A percentile compares a stretch with the other conserved stretches of the same genome.
These are phyloP conservation scores for Fopius arisanus DNA, from an alignment of 1,140 invertebrate species.

Conservation along the genomic window DNA sequence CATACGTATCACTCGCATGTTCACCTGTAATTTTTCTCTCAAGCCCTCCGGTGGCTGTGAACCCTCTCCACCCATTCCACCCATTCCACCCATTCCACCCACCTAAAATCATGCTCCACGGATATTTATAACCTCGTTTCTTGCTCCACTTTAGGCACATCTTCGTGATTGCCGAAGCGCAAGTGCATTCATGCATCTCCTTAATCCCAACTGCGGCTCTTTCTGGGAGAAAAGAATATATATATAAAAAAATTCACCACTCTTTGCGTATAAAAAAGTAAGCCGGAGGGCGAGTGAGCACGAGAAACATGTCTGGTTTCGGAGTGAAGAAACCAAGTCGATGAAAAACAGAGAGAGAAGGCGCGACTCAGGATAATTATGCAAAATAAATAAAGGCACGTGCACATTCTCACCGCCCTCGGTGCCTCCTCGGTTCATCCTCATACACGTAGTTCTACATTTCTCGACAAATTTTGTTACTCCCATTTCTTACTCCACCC, in stretches of 20 bases:
- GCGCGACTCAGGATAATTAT: constrained; percentile 47
- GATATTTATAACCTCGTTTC: constrained; percentile 23
- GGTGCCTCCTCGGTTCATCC: background rate
- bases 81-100: background rate
- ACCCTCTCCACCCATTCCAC: background rate
- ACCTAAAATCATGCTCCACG: constrained; percentile 10
- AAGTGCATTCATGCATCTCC: constrained; percentile 16
- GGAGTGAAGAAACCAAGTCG: background rate
- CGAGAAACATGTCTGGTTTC: constrained; percentile 10
- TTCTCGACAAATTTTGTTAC: constrained; percentile 14
- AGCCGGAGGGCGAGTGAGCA: background rate
- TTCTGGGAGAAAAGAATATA: background rate
- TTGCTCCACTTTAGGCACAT: constrained; percentile 19
- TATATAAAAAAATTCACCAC: background rate
- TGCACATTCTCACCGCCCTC: constrained; percentile 47
- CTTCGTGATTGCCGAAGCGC: constrained; percentile 16
- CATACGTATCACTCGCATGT: constrained; percentile 23
- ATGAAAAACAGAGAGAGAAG: background rate
- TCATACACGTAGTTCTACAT: constrained; percentile 1
- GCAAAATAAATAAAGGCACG: constrained; percentile 57
- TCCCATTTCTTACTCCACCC: background rate
- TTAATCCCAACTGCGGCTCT: background rate
- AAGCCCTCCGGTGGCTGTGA: background rate
- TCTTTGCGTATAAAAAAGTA: constrained; percentile 12
- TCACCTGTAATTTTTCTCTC: constrained; percentile 16